Conservation (phyloP, 2,113 vertebrate species). For the Chloropsis hardwickii region DNA sequence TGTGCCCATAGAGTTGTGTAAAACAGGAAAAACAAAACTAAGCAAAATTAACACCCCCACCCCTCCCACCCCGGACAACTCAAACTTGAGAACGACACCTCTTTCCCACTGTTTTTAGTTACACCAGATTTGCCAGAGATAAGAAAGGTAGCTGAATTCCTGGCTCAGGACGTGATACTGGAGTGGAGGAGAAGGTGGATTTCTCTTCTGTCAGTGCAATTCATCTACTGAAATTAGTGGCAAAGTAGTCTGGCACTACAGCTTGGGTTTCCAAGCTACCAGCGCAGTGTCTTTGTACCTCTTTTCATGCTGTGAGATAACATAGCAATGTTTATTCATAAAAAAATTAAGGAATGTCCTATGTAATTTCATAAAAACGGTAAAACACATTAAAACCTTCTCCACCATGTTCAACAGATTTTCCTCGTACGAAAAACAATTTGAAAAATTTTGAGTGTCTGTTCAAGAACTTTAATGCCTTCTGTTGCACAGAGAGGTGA, state of each 20-base stretch:
- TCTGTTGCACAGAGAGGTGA: background rate
- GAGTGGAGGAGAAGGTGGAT: background rate
- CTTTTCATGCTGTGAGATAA: background rate
- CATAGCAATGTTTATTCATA: background rate
- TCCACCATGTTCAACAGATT: background rate
- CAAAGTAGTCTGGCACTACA: background rate
- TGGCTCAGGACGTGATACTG: background rate
- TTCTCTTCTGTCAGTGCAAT: background rate
- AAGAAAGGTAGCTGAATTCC: background rate
- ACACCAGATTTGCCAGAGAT: background rate
- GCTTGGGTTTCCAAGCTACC: background rate
- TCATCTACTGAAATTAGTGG: background rate
- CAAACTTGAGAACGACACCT: background rate
- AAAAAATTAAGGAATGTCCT: background rate
- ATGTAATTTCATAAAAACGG: rapidly evolving
- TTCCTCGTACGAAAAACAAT: background rate
- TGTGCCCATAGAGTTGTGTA: too few relatives aligned
- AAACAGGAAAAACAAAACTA: background rate
- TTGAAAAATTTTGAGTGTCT: background rate
- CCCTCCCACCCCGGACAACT: rapidly evolving
- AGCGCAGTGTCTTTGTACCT: too few relatives aligned
- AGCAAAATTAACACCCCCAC: too few relatives aligned
- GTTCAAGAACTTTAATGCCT: background rate
- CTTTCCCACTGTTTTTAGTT: rapidly evolving
- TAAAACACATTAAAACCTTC: background rate